These are phyloP conservation scores for Littorina saxatilis DNA, from an alignment of 1,140 invertebrate genomes.

Conservation along the genomic window DNA sequence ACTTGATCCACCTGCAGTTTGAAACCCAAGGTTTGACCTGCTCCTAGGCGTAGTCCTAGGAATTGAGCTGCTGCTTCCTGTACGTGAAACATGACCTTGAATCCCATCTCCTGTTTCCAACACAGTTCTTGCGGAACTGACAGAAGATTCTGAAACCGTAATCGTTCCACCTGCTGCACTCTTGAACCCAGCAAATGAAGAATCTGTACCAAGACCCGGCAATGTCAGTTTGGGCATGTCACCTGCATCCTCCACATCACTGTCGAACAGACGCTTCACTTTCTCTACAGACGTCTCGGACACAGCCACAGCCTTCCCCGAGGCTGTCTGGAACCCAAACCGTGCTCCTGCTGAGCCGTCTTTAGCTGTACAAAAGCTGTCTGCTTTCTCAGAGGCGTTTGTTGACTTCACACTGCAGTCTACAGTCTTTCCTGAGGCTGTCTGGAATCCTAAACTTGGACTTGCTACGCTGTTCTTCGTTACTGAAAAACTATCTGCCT, in stretches of 20 bases:
- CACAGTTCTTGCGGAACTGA: conserved; percentile 33
- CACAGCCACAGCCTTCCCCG: conserved; percentile 36
- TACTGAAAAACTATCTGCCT: too few relatives aligned
- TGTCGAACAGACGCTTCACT: conserved; percentile 31
- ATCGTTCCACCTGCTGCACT: conserved; percentile 40
- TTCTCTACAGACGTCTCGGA: conserved; percentile 32
- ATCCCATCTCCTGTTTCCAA: conserved; percentile 24
- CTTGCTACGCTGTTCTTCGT: too few relatives aligned
- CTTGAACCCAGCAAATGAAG: conserved; percentile 37
- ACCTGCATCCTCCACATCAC: background rate
- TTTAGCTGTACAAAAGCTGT: background rate
- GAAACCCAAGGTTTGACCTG: background rate
- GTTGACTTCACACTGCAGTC: too few relatives aligned
- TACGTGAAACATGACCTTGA: too few relatives aligned
- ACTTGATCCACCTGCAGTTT: background rate
- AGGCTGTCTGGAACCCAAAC: conserved; percentile 40
- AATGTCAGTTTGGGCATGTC: too few relatives aligned
- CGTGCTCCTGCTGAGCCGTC: background rate
- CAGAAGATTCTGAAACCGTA: conserved; percentile 29
- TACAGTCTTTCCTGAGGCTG: too few relatives aligned
- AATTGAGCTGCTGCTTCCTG: too few relatives aligned
- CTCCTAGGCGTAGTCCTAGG: too few relatives aligned
- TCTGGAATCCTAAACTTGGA: too few relatives aligned
- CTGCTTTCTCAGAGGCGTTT: background rate
- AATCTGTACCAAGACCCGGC: too few relatives aligned